These are phyloP conservation scores for Poecilia latipinna DNA, from an alignment of 2,113 vertebrate species.

Conservation along the genomic window DNA sequence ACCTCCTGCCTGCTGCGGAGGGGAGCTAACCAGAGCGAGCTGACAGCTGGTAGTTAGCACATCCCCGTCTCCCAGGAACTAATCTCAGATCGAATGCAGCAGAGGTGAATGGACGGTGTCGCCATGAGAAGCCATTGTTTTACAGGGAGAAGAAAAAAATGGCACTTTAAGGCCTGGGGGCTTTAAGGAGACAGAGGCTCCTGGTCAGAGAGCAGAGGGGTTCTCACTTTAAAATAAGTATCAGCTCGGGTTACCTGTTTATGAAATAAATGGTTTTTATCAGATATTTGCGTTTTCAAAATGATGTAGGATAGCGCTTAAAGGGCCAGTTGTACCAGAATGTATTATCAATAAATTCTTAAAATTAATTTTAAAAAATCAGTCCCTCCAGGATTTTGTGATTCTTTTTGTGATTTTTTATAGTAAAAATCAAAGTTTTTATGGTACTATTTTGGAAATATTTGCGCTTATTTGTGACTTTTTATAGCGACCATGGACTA, in stretches of 20 bases:
- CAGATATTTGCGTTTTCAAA: not conserved
- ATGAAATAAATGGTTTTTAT: not conserved
- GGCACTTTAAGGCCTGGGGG: constrained; percentile 21
- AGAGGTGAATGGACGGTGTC: constrained; percentile 33
- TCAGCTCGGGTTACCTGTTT: not conserved
- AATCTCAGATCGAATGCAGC: constrained; percentile 49
- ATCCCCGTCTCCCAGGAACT: constrained; percentile 35
- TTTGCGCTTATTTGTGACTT: too few relatives aligned
- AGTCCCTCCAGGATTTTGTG: too few relatives aligned
- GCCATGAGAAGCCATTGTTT: constrained; percentile 20
- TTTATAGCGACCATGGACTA: too few relatives aligned
- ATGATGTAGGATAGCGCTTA: not conserved
- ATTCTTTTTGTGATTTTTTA: too few relatives aligned
- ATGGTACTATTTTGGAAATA: too few relatives aligned
- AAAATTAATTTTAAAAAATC: too few relatives aligned
- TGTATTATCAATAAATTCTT: too few relatives aligned
- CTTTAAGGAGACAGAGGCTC: constrained; percentile 25
- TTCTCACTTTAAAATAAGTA: not conserved
- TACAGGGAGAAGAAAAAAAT: constrained; percentile 21
- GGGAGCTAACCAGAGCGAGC: constrained; percentile 28
- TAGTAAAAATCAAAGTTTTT: too few relatives aligned
- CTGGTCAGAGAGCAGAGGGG: constrained; percentile 1
- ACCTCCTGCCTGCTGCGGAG: constrained; percentile 28
- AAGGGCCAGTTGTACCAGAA: too few relatives aligned
- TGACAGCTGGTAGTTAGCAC: constrained; percentile 67